Conservation (phyloP, 2,888 invertebrate genomes). For the Drosophila multiciliata region DNA sequence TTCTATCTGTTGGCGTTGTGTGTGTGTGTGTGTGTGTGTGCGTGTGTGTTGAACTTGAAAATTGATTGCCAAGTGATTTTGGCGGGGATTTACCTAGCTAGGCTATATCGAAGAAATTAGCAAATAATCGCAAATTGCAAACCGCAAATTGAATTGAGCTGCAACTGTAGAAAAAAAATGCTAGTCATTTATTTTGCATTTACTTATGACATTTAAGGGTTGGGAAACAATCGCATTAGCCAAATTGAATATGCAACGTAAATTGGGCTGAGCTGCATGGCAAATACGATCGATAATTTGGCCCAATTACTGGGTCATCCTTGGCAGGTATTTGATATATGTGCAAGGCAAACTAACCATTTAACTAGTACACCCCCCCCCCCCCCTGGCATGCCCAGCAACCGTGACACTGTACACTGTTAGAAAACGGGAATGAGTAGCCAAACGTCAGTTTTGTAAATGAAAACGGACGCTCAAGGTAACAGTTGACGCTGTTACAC, state of each 20-base stretch:
- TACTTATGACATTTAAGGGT: background rate
- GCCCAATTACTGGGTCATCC: constrained; percentile 4
- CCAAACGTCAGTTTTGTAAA: constrained; percentile 52
- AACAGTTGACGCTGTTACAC: constrained; percentile 40
- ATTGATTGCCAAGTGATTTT: constrained; percentile 27
- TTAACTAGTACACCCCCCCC: constrained; percentile 2
- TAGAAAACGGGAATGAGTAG: background rate
- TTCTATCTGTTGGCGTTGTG: background rate
- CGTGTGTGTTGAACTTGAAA: constrained; percentile 27
- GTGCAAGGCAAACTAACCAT: background rate
- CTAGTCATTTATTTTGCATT: constrained; percentile 28
- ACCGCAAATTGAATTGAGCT: constrained; percentile 15
- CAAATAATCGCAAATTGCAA: constrained; percentile 14
- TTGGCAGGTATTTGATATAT: background rate
- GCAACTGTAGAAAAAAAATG: constrained; percentile 1
- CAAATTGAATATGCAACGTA: constrained; percentile 3
- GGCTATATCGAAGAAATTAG: constrained; percentile 14
- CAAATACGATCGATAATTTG: constrained; percentile 9
- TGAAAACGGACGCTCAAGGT: constrained; percentile 67
- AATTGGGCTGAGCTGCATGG: constrained; percentile 11
- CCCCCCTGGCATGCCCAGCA: constrained; percentile 1
- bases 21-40: background rate
- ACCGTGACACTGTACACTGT: background rate
- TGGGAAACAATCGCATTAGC: background rate
- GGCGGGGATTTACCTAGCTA: background rate